Base-by-base conservation (phyloP, 2,888 invertebrate genomes). In the Boloria euphrosyne region DNA sequence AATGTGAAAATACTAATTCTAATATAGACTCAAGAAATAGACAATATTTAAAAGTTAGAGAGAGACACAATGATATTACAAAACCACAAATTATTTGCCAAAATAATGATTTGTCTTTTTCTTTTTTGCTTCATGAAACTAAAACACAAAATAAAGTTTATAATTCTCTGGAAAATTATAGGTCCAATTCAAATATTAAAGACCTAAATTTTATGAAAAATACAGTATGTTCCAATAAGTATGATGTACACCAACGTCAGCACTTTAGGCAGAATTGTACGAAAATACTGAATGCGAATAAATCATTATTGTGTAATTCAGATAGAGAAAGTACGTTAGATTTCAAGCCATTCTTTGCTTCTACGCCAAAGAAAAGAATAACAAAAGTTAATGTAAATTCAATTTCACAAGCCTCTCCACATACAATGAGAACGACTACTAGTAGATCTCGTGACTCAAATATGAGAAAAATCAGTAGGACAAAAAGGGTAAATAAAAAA, bases 281-380 rank as follows among this genome's bases (percentile, higher is more conserved):
- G 4, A 60, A 50, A 13, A 5, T 3, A 10, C 2, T 18, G 4
- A 10, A 51, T 13, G 4, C 38, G 3, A 16, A 43, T 27, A 44
- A 57, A 50, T 51, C 44, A 5, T 31, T 49, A 5, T 59, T 31
- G 5, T 27, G 14, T 31, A 43, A 27, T 13, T 44, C 4, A 4
- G 44, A 64, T 31, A 18, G 71, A 13, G 63, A 69, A 38, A 67
- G 13, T 53, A 58, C 52, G 64, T 68, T 69, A 59, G 70, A 80
- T 59, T 88, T 88, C 71, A 75, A 75, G 38, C 87, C 87, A 44
- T 74, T 68, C 51, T 78, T 81, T 73, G 74, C 76, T 31, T 88
- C 88, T 0, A 88, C 88, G 13, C 88, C 87, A n/a, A 84, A 79
- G 74, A 68, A 67, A 13, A 10, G 10, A 38, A 38, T 38, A 10